A percentile compares a stretch with the other conserved stretches of the same genome.
Conservation (phyloP, 2,888 invertebrate species). For the Ypsolopha sequella region DNA sequence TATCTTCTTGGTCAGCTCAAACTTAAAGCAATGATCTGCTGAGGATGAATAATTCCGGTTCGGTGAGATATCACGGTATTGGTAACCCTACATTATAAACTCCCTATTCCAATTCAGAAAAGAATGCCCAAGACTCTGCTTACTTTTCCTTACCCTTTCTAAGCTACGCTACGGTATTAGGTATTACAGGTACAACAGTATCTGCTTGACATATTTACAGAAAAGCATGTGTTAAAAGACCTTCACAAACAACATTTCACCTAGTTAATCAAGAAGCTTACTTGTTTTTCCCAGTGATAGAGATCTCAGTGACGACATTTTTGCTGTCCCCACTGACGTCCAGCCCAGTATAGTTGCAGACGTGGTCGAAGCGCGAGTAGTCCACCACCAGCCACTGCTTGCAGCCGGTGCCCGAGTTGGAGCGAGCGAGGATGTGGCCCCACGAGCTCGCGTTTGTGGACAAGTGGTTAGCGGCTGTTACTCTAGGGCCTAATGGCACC, state of each 20-base stretch:
- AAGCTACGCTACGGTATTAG: no score
- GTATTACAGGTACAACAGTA: no score
- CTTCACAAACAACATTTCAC: neutral
- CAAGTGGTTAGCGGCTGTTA: slow-evolving; percentile 87
- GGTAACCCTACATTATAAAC: neutral
- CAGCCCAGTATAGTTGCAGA: slow-evolving; percentile 19
- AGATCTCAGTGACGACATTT: slow-evolving; percentile 38
- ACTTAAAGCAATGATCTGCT: neutral
- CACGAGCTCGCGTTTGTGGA: slow-evolving; percentile 79
- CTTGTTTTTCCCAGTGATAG: slow-evolving; percentile 28
- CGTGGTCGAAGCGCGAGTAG: slow-evolving; percentile 68
- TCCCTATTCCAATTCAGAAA: no score
- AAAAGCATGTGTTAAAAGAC: no score
- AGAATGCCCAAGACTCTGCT: no score
- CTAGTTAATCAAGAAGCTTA: slow-evolving; percentile 19
- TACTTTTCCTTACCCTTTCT: no score
- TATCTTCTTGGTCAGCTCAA: neutral
- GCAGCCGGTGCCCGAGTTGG: slow-evolving; percentile 85
- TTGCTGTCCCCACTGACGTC: slow-evolving; percentile 16
- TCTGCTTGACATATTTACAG: no score
- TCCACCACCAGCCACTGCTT: slow-evolving; percentile 91
- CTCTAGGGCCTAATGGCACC: slow-evolving; percentile 80
- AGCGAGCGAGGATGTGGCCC: slow-evolving; percentile 75
- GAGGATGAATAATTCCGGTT: neutral
- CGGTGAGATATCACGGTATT: no score